Percentiles rank a stretch among this genome's conserved stretches.
Evolutionary conservation across 2,113 vertebrate genomes (phyloP).

Genomic region (Clupea harengus): DNA sequence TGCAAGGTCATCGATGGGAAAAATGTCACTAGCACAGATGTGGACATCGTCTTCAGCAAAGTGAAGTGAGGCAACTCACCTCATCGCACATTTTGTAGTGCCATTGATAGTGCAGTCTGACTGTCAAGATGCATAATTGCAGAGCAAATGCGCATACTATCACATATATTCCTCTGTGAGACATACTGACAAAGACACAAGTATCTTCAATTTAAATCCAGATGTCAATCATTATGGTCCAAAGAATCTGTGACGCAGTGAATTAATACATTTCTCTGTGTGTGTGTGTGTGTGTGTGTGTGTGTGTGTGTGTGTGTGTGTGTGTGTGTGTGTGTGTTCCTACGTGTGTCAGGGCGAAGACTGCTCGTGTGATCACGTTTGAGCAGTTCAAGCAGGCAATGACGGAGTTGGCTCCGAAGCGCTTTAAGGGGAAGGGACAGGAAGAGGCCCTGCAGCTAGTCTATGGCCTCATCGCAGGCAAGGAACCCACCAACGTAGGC

Average conservation of each 20-base stretch:
- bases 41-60: slow-evolving; percentile 88
- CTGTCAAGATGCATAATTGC: neutral
- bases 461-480: slow-evolving; percentile 77
- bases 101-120: neutral
- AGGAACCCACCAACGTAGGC: slow-evolving; percentile 72
- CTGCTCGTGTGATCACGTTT: slow-evolving; percentile 79
- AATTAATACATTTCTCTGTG: no score
- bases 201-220: neutral
- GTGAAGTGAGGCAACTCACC: slow-evolving; percentile 77
- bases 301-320: neutral
- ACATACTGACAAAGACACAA: neutral
- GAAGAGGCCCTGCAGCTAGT: slow-evolving; percentile 76
- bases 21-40: slow-evolving; percentile 76
- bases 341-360: slow-evolving; percentile 69
- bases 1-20: slow-evolving; percentile 83
- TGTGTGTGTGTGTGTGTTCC: slow-evolving; percentile 42
- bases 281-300: neutral
- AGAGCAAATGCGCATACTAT: neutral
- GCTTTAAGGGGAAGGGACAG: slow-evolving; percentile 75
- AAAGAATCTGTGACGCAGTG: no score
- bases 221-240: no score
- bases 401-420: slow-evolving; percentile 77
- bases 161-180: neutral
- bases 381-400: slow-evolving; percentile 81
- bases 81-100: neutral